Evolutionary conservation across 2,797 vertebrate genomes (phyloP), one percentile per base, ranked within the genome.

Genomic region (Decapterus maruadsi): DNA sequence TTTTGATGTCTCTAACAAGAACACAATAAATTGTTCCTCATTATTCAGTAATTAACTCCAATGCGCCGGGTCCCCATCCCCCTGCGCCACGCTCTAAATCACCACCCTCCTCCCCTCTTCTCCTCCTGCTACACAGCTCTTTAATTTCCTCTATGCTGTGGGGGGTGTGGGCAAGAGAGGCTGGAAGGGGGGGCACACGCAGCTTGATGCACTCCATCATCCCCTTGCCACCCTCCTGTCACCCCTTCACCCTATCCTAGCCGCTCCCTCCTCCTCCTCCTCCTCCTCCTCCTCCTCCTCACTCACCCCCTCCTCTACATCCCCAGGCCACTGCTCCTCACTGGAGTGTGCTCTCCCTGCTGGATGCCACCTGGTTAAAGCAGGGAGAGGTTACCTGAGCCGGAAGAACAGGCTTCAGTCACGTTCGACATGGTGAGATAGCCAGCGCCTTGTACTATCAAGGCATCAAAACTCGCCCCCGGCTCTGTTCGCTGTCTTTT

Each of bases 1-100:
- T 94, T 94, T 92, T 94, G 94, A 95, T 95, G 94, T 94, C 94
- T 94, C 93, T 95, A 96, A 96, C 95, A 95, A 96, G 95, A 96
- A 94, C 93, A 96, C 95, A 96, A 96, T 96, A 95, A 96, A 96
- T 96, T 95, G 95, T 94, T 94, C 93, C 94, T 96, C 95, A 95
- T 96, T 96, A 96, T 95, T 94, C 94, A 95, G 95, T 96, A 96
- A 96, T 96, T 96, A 96, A 96, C 95, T 96, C 94, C 92, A 89
- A 93, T 91, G 91, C 69, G 77, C 92, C 65, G 82, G 92, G 89
- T 90, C 92, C 91, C 92, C 92, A 92, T 88, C 92, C 89, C 91
- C 93, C 91, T 89, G 90, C 75, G 88, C 87, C 87, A 78, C 54
- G 80, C 93, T 93, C 90, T 94, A 95, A 93, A 94, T 95, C 95